A percentile compares a stretch with the other conserved stretches of the same genome.
Evolutionary conservation across 2,888 invertebrate genomes (phyloP).

Genomic region (Ramazzottius varieornatus): DNA sequence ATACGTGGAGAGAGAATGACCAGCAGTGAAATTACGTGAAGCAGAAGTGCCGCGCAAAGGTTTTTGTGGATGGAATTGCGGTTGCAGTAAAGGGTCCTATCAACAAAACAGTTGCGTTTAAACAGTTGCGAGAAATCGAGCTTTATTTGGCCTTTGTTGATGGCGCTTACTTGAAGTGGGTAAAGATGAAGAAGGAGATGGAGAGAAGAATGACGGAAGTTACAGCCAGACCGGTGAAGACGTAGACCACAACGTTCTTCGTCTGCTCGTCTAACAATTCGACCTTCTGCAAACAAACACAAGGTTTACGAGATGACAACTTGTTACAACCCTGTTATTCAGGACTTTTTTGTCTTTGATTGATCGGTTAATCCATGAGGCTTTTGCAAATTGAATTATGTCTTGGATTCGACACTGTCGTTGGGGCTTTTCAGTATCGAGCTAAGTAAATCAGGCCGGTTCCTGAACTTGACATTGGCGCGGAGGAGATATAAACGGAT

Average conservation of each 20-base stretch:
- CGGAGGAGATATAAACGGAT: too few species aligned
- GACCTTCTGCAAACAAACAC: neutral
- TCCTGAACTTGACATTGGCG: too few species aligned
- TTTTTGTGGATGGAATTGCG: constrained; percentile 22
- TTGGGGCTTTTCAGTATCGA: too few species aligned
- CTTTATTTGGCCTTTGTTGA: too few species aligned
- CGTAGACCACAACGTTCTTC: neutral
- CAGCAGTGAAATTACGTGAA: constrained; percentile 17
- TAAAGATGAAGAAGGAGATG: constrained; percentile 19
- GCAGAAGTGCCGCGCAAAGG: constrained; percentile 20
- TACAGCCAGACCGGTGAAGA: constrained; percentile 7
- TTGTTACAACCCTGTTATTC: neutral
- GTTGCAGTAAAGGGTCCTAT: constrained; percentile 20
- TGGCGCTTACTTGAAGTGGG: constrained; percentile 20
- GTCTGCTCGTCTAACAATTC: neutral
- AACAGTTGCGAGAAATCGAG: constrained; percentile 11
- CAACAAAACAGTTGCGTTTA: constrained; percentile 5
- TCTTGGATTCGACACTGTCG: neutral
- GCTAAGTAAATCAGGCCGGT: too few species aligned
- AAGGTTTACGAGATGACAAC: neutral
- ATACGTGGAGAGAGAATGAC: constrained; percentile 17
- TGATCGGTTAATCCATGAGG: neutral
- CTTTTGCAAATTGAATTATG: too few species aligned
- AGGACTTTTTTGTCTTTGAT: neutral
- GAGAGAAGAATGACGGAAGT: constrained; percentile 16